phyloP scores from a whole-genome alignment of 2,888 invertebrate genomes.

The Saturnia pavonia region DNA sequence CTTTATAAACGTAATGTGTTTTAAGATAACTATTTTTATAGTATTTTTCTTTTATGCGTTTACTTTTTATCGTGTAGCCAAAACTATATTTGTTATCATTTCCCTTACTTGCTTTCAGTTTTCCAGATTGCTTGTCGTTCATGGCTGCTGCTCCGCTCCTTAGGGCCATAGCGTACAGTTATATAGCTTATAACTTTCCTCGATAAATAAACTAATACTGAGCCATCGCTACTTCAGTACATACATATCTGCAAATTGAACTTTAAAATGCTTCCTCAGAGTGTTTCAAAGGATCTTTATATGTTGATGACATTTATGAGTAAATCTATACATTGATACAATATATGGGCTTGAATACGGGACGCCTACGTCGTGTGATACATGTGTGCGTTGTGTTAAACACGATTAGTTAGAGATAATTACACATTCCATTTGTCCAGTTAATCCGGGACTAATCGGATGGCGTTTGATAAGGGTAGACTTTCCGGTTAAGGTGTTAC shows the following conservation, averaged over 20 bases:
- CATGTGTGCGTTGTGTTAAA: constrained; percentile 40
- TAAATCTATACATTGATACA: not conserved
- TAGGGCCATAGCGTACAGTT: too few species aligned
- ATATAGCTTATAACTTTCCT: too few species aligned
- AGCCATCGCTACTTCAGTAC: too few species aligned
- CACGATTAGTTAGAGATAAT: constrained; percentile 72
- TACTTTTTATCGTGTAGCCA: not conserved
- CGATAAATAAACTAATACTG: too few species aligned
- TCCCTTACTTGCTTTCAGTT: too few species aligned
- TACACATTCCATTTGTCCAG: constrained; percentile 78
- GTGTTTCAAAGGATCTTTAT: not conserved
- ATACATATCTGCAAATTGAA: not conserved
- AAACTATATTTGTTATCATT: too few species aligned
- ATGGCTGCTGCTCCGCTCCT: too few species aligned
- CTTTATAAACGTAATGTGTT: not conserved
- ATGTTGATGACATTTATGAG: not conserved
- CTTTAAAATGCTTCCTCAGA: not conserved
- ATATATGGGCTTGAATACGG: not conserved
- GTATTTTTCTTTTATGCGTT: not conserved
- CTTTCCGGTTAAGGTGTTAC: constrained; percentile 24
- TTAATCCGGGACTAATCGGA: constrained; percentile 71
- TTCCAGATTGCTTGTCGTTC: too few species aligned
- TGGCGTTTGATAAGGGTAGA: constrained; percentile 71
- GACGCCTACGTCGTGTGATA: not conserved
- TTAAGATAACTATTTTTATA: not conserved